Evolutionary conservation across 2,888 invertebrate species (phyloP).

Genomic region (Dicranocentrus wangi): DNA sequence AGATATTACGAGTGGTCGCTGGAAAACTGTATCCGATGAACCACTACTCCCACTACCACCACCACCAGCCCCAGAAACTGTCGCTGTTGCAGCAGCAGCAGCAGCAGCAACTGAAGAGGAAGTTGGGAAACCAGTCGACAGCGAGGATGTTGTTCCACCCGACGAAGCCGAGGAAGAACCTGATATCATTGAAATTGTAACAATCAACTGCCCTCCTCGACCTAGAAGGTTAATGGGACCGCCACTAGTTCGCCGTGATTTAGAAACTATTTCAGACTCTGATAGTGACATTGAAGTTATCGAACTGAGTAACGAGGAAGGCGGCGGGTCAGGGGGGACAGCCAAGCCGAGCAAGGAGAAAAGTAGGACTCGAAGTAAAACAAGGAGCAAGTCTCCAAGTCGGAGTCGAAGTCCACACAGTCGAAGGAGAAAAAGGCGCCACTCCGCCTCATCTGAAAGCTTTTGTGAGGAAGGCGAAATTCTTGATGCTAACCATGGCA

Average conservation of each 20-base stretch:
- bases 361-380: neutral
- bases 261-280: constrained; percentile 42
- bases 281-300: constrained; percentile 56
- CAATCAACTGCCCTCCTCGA: constrained; percentile 27
- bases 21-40: constrained; percentile 59
- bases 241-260: neutral
- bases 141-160: neutral
- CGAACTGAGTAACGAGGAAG: neutral
- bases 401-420: constrained; percentile 22
- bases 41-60: neutral
- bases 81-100: constrained; percentile 4
- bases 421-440: constrained; percentile 25
- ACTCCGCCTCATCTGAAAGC: constrained; percentile 67
- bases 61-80: constrained; percentile 7
- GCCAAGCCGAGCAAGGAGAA: constrained; percentile 3
- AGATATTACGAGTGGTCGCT: constrained; percentile 53
- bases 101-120: constrained; percentile 13
- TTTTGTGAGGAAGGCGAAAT: constrained; percentile 79
- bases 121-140: neutral
- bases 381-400: constrained; percentile 1
- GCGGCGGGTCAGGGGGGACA: neutral
- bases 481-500: constrained; percentile 75
- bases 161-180: constrained; percentile 36
- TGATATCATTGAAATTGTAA: constrained; percentile 54
- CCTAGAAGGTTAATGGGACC: constrained; percentile 20